These are phyloP conservation scores for Tinea semifulvella DNA, from an alignment of 2,888 invertebrate genomes.

Conservation along the genomic window DNA sequence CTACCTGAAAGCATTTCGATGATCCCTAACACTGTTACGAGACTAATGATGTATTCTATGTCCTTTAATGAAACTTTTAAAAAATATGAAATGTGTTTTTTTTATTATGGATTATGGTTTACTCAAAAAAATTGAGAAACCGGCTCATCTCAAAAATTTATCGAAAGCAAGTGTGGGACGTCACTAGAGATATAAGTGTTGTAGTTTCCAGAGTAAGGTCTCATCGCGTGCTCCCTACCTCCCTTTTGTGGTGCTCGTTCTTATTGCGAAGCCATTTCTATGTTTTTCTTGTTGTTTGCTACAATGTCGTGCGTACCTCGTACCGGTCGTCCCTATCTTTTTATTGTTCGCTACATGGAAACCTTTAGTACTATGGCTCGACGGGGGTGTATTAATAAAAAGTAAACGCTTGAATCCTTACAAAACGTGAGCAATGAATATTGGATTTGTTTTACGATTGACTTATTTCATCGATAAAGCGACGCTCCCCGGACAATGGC, in stretches of 20 bases:
- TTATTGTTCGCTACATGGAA: conserved; percentile 10
- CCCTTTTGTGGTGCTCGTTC: conserved; percentile 12
- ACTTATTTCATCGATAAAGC: conserved; percentile 8
- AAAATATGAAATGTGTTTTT: too few species aligned
- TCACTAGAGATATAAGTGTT: conserved; percentile 10
- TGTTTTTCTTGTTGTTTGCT: conserved; percentile 12
- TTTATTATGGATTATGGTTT: too few species aligned
- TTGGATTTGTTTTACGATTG: neutral
- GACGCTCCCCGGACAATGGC: neutral
- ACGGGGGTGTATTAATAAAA: conserved; percentile 1
- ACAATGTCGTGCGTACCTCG: conserved; percentile 10
- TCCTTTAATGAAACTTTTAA: too few species aligned
- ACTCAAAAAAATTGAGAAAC: too few species aligned
- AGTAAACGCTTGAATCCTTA: neutral
- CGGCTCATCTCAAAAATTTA: neutral
- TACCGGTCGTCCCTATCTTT: conserved; percentile 1
- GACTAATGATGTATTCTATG: too few species aligned
- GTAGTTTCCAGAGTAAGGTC: conserved; percentile 7
- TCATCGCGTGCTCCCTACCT: conserved; percentile 8
- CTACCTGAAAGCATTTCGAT: too few species aligned
- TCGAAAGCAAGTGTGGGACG: conserved; percentile 1
- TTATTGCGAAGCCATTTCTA: conserved; percentile 12
- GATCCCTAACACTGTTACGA: too few species aligned
- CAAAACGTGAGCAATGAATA: neutral
- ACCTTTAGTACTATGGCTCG: neutral